Conservation (phyloP, 1,140 invertebrate genomes). For the Myzus persicae region DNA sequence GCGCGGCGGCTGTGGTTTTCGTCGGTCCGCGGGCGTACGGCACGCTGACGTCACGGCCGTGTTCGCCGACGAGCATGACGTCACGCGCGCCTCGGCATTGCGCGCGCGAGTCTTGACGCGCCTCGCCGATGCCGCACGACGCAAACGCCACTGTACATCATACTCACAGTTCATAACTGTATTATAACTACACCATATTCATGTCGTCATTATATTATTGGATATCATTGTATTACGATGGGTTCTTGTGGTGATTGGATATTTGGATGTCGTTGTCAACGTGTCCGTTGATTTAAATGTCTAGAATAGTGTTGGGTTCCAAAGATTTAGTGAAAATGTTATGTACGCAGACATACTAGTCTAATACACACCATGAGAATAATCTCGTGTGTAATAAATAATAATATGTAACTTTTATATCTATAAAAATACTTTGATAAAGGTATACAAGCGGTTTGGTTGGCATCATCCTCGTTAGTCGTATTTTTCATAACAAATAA, state of each 20-base stretch:
- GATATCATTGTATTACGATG: no score
- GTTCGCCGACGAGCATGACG: neutral
- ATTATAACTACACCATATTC: no score
- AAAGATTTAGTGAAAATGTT: neutral
- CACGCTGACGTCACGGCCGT: neutral
- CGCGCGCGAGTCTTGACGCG: neutral
- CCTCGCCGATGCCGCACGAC: neutral
- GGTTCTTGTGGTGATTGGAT: no score
- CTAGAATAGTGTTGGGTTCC: neutral
- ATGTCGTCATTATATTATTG: no score
- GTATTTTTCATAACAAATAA: neutral
- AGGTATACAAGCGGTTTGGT: no score
- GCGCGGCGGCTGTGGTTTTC: neutral
- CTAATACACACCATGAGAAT: no score
- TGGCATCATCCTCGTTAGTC: no score
- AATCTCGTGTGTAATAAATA: no score
- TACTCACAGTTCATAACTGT: no score
- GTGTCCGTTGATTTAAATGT: neutral
- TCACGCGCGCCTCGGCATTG: neutral
- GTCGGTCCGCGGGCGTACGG: neutral
- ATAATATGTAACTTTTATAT: no score
- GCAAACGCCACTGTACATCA: no score
- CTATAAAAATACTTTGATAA: no score
- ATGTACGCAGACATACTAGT: neutral
- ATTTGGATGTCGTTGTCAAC: neutral